A percentile compares a stretch with the other conserved stretches of the same genome.
Evolutionary conservation across 2,797 vertebrate genomes (phyloP).

Genomic region (Lophotriccus pileatus): DNA sequence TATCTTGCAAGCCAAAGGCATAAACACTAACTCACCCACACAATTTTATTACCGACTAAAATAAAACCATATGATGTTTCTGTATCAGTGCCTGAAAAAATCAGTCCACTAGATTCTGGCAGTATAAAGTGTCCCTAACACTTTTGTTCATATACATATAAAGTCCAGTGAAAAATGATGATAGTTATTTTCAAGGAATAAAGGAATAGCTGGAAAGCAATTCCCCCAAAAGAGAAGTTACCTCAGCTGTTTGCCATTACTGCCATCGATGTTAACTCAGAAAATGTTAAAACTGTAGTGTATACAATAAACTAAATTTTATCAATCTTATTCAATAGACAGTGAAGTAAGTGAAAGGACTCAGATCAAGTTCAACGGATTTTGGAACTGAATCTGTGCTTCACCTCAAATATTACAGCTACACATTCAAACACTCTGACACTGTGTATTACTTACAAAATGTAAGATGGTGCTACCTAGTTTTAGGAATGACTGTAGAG

Average conservation of each 20-base stretch:
- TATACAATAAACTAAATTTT: slow-evolving; percentile 14
- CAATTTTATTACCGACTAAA: slow-evolving; percentile 44
- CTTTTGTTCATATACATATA: neutral
- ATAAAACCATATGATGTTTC: slow-evolving; percentile 49
- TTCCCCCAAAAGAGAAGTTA: slow-evolving; percentile 30
- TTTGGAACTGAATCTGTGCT: slow-evolving; percentile 48
- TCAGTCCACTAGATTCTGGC: slow-evolving; percentile 24
- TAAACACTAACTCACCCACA: slow-evolving; percentile 40
- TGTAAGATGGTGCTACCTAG: slow-evolving; percentile 40
- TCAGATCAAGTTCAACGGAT: slow-evolving; percentile 28
- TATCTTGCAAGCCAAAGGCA: slow-evolving; percentile 33
- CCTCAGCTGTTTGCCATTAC: slow-evolving; percentile 58
- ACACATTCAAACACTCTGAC: neutral
- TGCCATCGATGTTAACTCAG: neutral
- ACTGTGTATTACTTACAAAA: slow-evolving; percentile 4
- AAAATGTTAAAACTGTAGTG: neutral
- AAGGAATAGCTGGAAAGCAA: slow-evolving; percentile 26
- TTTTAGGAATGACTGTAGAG: slow-evolving; percentile 37
- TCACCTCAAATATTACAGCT: slow-evolving; percentile 34
- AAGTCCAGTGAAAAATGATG: neutral
- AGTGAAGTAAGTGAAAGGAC: slow-evolving; percentile 42
- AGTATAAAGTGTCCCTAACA: neutral
- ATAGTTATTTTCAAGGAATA: slow-evolving; percentile 13
- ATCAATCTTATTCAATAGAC: neutral
- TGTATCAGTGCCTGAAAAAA: slow-evolving; percentile 37